Evolutionary conservation across 2,888 invertebrate species (phyloP).

Genomic region (Drosophila paracracens): DNA sequence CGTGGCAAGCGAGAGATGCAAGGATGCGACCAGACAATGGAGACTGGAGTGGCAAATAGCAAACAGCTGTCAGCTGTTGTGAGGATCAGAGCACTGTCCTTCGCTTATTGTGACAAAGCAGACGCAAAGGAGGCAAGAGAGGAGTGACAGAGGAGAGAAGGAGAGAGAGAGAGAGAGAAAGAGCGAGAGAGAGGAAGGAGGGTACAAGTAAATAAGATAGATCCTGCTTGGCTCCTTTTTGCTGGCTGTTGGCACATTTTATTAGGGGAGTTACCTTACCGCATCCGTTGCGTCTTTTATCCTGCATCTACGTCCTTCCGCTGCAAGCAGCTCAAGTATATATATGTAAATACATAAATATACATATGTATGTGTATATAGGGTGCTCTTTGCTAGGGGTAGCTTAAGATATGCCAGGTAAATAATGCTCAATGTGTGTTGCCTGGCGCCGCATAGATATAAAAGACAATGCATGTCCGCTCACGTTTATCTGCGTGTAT

Average conservation of each 20-base stretch:
- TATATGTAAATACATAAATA: background rate
- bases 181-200: background rate
- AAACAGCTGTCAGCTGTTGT: slow-evolving; percentile 77
- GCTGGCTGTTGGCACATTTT: slow-evolving; percentile 50
- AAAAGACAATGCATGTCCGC: slow-evolving; percentile 9
- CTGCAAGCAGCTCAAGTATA: slow-evolving; percentile 29
- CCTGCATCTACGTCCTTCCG: slow-evolving; percentile 66
- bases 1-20: slow-evolving; percentile 11
- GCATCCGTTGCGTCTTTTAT: slow-evolving; percentile 67
- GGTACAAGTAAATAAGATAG: slow-evolving; percentile 47
- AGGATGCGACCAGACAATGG: slow-evolving; percentile 19
- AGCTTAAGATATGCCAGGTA: slow-evolving; percentile 53
- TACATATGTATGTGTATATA: slow-evolving; percentile 24
- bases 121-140: slow-evolving; percentile 4
- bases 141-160: background rate
- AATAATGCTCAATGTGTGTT: slow-evolving; percentile 31
- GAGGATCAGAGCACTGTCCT: slow-evolving; percentile 55
- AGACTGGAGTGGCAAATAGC: slow-evolving; percentile 7
- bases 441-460: slow-evolving; percentile 47
- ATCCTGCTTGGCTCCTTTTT: slow-evolving; percentile 44
- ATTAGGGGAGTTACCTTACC: slow-evolving; percentile 75
- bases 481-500: slow-evolving; percentile 2
- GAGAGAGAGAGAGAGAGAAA: background rate
- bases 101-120: slow-evolving; percentile 44
- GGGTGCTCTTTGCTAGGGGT: slow-evolving; percentile 33